Percentiles rank a stretch among this genome's conserved stretches.
Evolutionary conservation across 2,113 vertebrate species (phyloP).

Genomic region (Struthidea cinerea): DNA sequence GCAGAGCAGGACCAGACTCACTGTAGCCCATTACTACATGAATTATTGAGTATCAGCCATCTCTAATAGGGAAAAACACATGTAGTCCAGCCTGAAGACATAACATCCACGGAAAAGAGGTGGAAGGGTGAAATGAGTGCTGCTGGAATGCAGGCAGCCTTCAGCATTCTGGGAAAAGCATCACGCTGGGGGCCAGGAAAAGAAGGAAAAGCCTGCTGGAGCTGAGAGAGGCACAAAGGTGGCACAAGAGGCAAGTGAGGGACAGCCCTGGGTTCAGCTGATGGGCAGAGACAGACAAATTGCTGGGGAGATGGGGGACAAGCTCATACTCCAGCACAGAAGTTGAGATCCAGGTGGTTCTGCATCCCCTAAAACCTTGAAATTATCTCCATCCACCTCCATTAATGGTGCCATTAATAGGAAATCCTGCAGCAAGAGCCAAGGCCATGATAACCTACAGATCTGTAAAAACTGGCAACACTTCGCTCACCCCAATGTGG

Average conservation of each 20-base stretch:
- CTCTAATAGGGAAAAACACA: neutral
- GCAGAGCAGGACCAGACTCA: neutral
- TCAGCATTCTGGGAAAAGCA: neutral
- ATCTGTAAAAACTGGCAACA: neutral
- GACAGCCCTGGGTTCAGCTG: neutral
- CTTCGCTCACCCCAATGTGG: neutral
- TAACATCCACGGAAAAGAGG: neutral
- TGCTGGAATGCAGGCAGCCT: neutral
- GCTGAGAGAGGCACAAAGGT: neutral
- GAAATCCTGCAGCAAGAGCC: neutral
- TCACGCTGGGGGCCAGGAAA: neutral
- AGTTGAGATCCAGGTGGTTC: neutral
- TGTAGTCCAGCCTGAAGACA: neutral
- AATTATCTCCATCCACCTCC: neutral
- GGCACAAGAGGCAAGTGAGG: neutral
- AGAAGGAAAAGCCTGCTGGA: neutral
- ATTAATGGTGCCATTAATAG: neutral
- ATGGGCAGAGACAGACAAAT: neutral
- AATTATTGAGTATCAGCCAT: neutral
- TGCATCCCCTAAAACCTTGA: neutral
- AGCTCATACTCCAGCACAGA: accelerated
- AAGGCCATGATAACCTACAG: neutral
- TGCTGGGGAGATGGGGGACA: neutral
- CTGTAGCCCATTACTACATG: neutral
- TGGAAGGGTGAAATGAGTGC: neutral